Conservation (phyloP, 2,888 invertebrate species). For the Drosophila nr. fundita region DNA sequence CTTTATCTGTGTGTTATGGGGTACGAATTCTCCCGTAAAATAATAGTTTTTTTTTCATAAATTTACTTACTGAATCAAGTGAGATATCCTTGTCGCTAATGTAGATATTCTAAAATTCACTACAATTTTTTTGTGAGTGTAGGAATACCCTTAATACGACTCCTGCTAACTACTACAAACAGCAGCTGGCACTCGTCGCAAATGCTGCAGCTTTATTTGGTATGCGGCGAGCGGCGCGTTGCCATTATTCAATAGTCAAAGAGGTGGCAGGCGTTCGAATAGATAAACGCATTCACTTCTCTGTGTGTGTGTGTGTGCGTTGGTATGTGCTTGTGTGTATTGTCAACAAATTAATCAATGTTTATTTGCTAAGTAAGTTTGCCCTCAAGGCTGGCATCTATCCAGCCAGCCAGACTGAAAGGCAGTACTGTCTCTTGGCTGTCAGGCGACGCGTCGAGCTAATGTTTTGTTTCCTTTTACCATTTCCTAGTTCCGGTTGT, state of each 20-base stretch:
- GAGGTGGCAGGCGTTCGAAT: conserved; percentile 46
- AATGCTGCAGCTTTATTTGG: conserved; percentile 61
- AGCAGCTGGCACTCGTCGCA: conserved; percentile 17
- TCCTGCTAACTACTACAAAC: background rate
- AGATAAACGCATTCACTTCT: conserved; percentile 41
- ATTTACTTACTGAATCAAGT: background rate
- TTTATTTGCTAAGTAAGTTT: conserved; percentile 83
- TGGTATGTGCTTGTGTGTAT: conserved; percentile 56
- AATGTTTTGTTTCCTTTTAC: conserved; percentile 76
- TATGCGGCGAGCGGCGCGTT: conserved; percentile 57
- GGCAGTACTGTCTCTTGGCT: conserved; percentile 16
- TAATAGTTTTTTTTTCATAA: background rate
- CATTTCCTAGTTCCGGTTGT: conserved; percentile 67
- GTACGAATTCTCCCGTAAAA: too few species aligned
- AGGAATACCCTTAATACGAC: background rate
- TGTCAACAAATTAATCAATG: conserved; percentile 84
- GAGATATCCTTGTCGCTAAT: background rate
- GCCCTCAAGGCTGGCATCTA: conserved; percentile 65
- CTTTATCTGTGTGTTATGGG: background rate
- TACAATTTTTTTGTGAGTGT: background rate
- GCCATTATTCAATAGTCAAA: conserved; percentile 75
- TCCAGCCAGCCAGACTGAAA: conserved; percentile 35
- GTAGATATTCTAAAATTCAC: background rate
- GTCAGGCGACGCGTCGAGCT: conserved; percentile 46
- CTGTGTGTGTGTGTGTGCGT: conserved; percentile 24